Base-by-base conservation (phyloP, 2,888 invertebrate species). In the Sympetrum striolatum region DNA sequence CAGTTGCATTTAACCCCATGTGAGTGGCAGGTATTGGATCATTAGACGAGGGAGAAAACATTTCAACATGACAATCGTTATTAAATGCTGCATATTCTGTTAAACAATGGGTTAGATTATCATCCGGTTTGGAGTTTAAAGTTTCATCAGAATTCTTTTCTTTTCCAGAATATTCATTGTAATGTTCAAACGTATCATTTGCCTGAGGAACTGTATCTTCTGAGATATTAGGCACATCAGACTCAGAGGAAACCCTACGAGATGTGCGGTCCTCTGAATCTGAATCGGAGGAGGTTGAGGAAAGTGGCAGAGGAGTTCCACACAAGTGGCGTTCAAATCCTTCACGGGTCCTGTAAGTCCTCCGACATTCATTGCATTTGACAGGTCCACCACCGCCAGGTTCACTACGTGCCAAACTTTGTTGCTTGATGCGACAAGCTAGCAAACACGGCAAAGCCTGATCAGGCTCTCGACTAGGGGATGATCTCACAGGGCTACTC, bases 281-380 rank as follows among this genome's bases (percentile, higher is more conserved):
- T 37, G 86, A 86, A 37, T 86, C 86, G 1, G 86, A 86, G 18
- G 86, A 86, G 4, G 86, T 86, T 18, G 86, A 86, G 12, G 86
- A 86, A 37, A 86, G 60, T 37, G 37, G 86, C 35, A 86, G 39
- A 12, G 86, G 86, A 37, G 86, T 86, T 58, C 60, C 86, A 86
- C 86, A 86, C 91, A 98, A 94, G 93, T 98, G 98, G 81, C 97
- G 95, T 92, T 97, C 96, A 93, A 96, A 98, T 90, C 97, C 97
- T 91, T 96, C 96, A 91, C 96, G 96, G 90, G 97, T 97, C 92
- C 98, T 95, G 93, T 98, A 98, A 2, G 97, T 97, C 93, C 98
- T 97, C 92, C 97, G 97, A 93, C 98, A 98, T 91, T 97, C 96
- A 92, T 97, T 96, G 93, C 98, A 98, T 92, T 97, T 97, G 0